Evolutionary conservation across 2,888 invertebrate genomes (phyloP).

Genomic region (Andricus curvator): DNA sequence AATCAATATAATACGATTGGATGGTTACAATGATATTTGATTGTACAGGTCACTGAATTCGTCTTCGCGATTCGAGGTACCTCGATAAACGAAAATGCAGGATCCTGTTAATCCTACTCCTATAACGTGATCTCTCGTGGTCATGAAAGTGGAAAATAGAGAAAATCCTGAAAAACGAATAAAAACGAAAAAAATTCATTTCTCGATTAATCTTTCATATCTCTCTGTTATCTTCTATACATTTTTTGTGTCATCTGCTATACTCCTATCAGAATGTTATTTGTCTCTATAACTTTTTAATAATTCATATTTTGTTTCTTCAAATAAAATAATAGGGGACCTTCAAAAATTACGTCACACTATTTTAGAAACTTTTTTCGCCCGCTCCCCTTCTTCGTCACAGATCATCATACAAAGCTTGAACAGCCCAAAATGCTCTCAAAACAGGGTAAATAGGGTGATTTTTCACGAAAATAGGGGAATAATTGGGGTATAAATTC

Average conservation of each 20-base stretch:
- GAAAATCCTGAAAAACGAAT: background rate
- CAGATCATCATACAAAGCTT: too few relatives aligned
- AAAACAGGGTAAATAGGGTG: too few relatives aligned
- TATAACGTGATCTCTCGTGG: background rate
- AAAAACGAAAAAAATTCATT: background rate
- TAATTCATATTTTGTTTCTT: background rate
- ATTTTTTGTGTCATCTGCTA: background rate
- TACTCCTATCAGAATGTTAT: background rate
- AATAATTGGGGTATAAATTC: too few relatives aligned
- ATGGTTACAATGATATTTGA: background rate
- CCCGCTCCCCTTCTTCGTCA: too few relatives aligned
- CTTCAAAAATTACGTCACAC: too few relatives aligned
- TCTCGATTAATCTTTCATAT: background rate
- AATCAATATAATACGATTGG: background rate
- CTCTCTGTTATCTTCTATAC: background rate
- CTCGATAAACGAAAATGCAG: slow-evolving; percentile 1
- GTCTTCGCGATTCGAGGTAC: background rate
- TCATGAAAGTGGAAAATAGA: background rate
- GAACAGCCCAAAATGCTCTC: too few relatives aligned
- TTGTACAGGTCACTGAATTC: background rate
- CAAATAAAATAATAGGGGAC: too few relatives aligned
- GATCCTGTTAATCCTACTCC: background rate
- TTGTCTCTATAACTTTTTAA: background rate
- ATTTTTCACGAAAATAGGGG: too few relatives aligned
- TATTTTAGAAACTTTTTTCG: too few relatives aligned